Conservation (phyloP, 2,888 invertebrate genomes). For the Rhamphomyia laevipes region DNA sequence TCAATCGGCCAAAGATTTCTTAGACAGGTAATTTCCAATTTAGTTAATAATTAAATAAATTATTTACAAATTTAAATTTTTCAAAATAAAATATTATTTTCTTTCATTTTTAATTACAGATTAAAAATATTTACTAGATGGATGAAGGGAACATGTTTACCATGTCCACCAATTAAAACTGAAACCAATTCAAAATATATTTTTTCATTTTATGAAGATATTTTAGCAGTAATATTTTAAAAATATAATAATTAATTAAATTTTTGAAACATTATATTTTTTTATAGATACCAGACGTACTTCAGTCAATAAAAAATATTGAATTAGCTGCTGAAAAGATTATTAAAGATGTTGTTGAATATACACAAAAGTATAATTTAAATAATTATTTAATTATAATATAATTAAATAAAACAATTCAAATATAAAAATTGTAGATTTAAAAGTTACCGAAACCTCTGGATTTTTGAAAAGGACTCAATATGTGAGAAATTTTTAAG, state of each 20-base stretch:
- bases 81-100: neutral
- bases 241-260: neutral
- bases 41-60: neutral
- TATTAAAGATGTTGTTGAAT: conserved; percentile 51
- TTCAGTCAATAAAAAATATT: conserved; percentile 51
- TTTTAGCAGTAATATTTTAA: conserved; percentile 45
- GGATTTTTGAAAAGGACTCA: conserved; percentile 61
- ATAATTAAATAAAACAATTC: neutral
- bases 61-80: neutral
- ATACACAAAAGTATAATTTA: conserved; percentile 43
- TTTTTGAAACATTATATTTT: conserved; percentile 40
- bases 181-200: conserved; percentile 37
- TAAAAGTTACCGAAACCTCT: conserved; percentile 61
- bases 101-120: conserved; percentile 32
- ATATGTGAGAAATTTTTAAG: conserved; percentile 68
- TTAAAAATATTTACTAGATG: conserved; percentile 69
- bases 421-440: conserved; percentile 41
- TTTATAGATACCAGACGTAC: conserved; percentile 56
- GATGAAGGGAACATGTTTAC: conserved; percentile 71
- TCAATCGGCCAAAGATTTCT: conserved; percentile 60
- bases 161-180: conserved; percentile 40
- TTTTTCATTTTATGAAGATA: conserved; percentile 71
- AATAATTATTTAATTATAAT: neutral
- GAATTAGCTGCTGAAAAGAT: conserved; percentile 55
- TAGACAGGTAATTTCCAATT: conserved; percentile 46